Base-by-base conservation (phyloP, 2,888 invertebrate genomes). In the Hydroisotoma schaefferi region DNA sequence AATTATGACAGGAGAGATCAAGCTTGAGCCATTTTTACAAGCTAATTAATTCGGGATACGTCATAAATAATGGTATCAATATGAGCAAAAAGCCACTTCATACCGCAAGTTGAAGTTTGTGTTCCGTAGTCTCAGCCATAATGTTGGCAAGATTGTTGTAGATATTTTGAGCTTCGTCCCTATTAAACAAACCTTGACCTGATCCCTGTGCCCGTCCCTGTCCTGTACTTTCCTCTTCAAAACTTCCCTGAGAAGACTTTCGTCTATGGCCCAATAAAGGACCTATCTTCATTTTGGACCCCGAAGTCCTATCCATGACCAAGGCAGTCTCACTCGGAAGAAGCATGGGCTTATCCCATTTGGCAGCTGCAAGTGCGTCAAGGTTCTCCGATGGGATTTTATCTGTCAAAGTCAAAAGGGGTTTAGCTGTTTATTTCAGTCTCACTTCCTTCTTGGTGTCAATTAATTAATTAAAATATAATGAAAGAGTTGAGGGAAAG, bases 311-410 rank as follows among this genome's bases (percentile, higher is more conserved):
- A n/a, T n/a, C n/a, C n/a, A n/a, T n/a, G n/a, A n/a, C 10, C 18
- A 29, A 20, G 20, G 18, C 15, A 22, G 55, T 57, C n/a, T 40
- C 54, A 18, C 62, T 59, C 2, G 66, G 66, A 23, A 66, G 55
- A 18, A 63, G 53, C 49, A 66, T 56, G 3, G 63, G 66, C 25
- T 59, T 59, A 10, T 56, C 55, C 4, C 57, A 55, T 20, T 52
- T 55, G 1, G 61, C 65, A 2, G 62, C 37, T n/a, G 60, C 54
- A 12, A 69, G 54, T 1, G 63, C 64, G 10, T 69, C 66, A 33
- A 66, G 38, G 43, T 64, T 62, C 33, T 69, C 69, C 4, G 57
- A 60, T 1, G 69, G 66, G 22, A 69, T 62, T 64, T 59, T 61
- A 5, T 55, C 67, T 67, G 26, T 20, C 28, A 54, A 43, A 33